A percentile compares a stretch with the other conserved stretches of the same genome.
phyloP scores from a whole-genome alignment of 2,888 invertebrate species.

The Exocentrus adspersus region DNA sequence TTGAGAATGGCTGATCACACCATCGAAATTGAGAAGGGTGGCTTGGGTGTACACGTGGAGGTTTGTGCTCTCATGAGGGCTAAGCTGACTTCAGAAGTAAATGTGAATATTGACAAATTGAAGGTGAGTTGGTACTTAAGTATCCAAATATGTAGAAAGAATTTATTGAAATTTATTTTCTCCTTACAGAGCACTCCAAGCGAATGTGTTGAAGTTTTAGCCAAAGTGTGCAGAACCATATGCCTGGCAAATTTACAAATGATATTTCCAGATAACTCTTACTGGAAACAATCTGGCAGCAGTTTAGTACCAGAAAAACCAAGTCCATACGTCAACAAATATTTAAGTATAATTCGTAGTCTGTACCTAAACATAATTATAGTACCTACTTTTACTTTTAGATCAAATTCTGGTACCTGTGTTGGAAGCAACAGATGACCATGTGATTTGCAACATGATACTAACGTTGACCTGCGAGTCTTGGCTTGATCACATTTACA shows the following conservation, averaged over 20 bases:
- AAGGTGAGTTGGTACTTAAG: no score
- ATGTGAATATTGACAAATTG: slow-evolving; percentile 77
- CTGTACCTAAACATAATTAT: not conserved
- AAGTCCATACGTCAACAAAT: slow-evolving; percentile 77
- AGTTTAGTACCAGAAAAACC: slow-evolving; percentile 62
- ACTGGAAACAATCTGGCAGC: slow-evolving; percentile 68
- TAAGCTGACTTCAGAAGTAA: slow-evolving; percentile 82
- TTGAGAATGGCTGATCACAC: slow-evolving; percentile 72
- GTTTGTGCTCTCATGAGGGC: slow-evolving; percentile 84
- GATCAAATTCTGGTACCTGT: slow-evolving; percentile 82
- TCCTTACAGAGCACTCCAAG: slow-evolving; percentile 77
- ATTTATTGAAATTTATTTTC: no score
- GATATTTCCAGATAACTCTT: slow-evolving; percentile 77
- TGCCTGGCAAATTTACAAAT: slow-evolving; percentile 84
- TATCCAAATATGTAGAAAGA: no score
- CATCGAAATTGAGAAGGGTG: slow-evolving; percentile 65
- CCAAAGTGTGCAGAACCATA: slow-evolving; percentile 78
- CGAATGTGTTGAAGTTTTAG: slow-evolving; percentile 77
- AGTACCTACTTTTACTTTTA: slow-evolving; percentile 60
- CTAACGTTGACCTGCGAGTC: slow-evolving; percentile 86
- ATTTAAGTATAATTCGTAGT: slow-evolving; percentile 70
- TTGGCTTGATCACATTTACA: slow-evolving; percentile 88
- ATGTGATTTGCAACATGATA: slow-evolving; percentile 78
- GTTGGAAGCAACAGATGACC: slow-evolving; percentile 79
- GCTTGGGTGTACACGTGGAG: slow-evolving; percentile 77